These are phyloP conservation scores for Tuta absoluta DNA, from an alignment of 2,888 invertebrate species.

Conservation along the genomic window DNA sequence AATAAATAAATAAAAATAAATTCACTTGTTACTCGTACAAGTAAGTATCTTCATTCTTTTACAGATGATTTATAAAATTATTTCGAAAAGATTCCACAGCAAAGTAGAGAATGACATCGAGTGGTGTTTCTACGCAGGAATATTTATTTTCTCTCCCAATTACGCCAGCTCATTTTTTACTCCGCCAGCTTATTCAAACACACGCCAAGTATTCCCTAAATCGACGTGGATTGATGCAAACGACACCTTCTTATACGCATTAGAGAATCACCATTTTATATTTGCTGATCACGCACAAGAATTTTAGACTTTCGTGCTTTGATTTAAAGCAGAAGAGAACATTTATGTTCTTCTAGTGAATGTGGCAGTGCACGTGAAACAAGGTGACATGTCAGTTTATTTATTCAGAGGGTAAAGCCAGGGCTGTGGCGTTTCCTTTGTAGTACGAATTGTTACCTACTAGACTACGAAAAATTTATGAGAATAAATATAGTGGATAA, in stretches of 20 bases:
- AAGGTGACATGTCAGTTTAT: slow-evolving; percentile 64
- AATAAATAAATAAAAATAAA: no score
- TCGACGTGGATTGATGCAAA: slow-evolving; percentile 74
- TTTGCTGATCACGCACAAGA: slow-evolving; percentile 4
- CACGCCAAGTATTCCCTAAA: slow-evolving; percentile 62
- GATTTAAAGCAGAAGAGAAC: neutral
- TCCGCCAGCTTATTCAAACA: slow-evolving; percentile 55
- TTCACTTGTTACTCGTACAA: no score
- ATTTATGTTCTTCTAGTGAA: neutral
- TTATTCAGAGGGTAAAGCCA: slow-evolving; percentile 67
- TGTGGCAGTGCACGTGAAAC: slow-evolving; percentile 28
- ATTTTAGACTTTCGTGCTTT: neutral
- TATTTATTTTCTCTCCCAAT: slow-evolving; percentile 44
- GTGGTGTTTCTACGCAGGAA: slow-evolving; percentile 19
- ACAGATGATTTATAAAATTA: neutral
- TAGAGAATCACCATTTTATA: slow-evolving; percentile 36
- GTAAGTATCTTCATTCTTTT: no score
- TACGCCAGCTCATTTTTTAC: slow-evolving; percentile 50
- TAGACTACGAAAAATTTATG: neutral
- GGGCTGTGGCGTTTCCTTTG: slow-evolving; percentile 43
- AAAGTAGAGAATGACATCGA: neutral
- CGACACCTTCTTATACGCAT: slow-evolving; percentile 62
- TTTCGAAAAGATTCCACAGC: neutral
- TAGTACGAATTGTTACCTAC: slow-evolving; percentile 35
- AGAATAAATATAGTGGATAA: neutral